phyloP scores from a whole-genome alignment of 2,797 vertebrate species.

The Acipenser ruthenus region DNA sequence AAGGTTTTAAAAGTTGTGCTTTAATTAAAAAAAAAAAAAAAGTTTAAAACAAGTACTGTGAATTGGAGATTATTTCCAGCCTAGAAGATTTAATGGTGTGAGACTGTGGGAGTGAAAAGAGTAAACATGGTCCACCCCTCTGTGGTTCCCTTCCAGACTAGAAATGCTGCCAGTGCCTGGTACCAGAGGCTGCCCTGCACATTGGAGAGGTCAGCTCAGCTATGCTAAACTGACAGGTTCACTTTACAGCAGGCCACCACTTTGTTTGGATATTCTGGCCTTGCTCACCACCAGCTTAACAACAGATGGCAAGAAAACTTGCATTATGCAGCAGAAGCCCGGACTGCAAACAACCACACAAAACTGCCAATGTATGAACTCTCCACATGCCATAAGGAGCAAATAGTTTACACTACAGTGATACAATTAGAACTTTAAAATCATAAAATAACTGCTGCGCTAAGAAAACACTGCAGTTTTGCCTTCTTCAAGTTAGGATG shows the following conservation, averaged over 20 bases:
- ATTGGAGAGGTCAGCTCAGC: conserved; percentile 73
- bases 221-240: conserved; percentile 82
- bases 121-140: conserved; percentile 71
- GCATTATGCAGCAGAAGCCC: conserved; percentile 65
- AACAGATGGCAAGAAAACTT: conserved; percentile 90
- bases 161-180: conserved; percentile 68
- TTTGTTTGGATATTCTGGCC: conserved; percentile 86
- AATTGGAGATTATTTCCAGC: conserved; percentile 59
- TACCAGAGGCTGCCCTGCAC: conserved; percentile 63
- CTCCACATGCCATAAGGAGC: conserved; percentile 49
- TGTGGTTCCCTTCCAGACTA: conserved; percentile 44
- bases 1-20: no score
- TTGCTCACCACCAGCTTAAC: conserved; percentile 86
- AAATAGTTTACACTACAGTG: conserved; percentile 7
- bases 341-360: conserved; percentile 67
- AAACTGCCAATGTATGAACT: conserved; percentile 64
- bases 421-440: not conserved
- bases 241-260: conserved; percentile 76
- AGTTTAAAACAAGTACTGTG: no score
- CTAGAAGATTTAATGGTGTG: conserved; percentile 46
- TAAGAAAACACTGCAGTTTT: no score
- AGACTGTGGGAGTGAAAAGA: conserved; percentile 43
- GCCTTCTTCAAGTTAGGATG: no score
- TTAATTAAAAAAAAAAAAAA: no score
- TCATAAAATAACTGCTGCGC: no score